Percentiles rank a stretch among this genome's conserved stretches.
These are phyloP conservation scores for Callaeas wilsoni DNA, from an alignment of 2,113 vertebrate genomes.

Conservation along the genomic window DNA sequence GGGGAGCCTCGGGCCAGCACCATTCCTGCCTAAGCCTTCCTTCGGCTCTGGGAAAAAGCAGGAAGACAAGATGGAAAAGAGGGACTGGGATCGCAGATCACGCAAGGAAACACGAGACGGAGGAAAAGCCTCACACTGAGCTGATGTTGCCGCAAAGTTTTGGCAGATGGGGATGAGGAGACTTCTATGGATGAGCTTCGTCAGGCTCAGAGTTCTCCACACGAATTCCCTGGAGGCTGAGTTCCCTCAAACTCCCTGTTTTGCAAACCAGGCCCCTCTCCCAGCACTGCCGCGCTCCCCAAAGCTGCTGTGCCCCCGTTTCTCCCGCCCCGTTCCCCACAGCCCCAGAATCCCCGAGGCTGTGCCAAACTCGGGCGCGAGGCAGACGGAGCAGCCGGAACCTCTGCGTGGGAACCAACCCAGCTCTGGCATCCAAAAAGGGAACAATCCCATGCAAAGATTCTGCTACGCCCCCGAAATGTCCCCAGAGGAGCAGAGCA, in stretches of 20 bases:
- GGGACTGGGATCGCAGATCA: not conserved
- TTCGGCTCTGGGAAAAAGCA: not conserved
- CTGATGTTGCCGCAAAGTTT: not conserved
- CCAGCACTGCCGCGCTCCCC: not conserved
- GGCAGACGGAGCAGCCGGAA: not conserved
- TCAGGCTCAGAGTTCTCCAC: not conserved
- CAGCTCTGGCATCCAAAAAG: rapidly evolving
- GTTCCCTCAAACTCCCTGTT: not conserved
- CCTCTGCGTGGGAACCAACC: rapidly evolving
- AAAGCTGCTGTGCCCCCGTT: rapidly evolving
- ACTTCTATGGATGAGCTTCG: not conserved
- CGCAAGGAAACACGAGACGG: rapidly evolving
- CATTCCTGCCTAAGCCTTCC: rapidly evolving
- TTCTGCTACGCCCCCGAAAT: rapidly evolving
- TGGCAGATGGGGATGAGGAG: not conserved
- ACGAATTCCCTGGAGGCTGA: not conserved
- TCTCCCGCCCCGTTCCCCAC: not conserved
- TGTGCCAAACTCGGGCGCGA: rapidly evolving
- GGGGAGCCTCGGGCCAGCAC: not conserved
- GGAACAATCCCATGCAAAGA: not conserved
- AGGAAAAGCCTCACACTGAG: rapidly evolving
- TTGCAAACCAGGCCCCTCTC: not conserved
- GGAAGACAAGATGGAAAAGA: not conserved
- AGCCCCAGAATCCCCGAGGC: rapidly evolving
- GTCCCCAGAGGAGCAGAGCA: not conserved